A percentile compares a stretch with the other conserved stretches of the same genome.
These are phyloP conservation scores for Gila orcuttii DNA, from an alignment of 2,113 vertebrate species.

Conservation along the genomic window DNA sequence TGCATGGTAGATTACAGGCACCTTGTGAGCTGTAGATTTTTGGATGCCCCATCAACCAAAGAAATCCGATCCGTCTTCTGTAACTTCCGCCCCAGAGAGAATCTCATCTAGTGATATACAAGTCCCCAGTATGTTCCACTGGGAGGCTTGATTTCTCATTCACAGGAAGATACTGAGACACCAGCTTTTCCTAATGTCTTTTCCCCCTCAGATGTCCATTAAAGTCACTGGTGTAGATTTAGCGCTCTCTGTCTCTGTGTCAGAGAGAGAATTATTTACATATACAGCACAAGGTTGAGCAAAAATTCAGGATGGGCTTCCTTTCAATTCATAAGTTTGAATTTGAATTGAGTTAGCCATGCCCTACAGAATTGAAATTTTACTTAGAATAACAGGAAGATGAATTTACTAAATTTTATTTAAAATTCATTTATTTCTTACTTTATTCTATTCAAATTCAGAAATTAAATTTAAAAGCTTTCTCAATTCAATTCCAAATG, in stretches of 20 bases:
- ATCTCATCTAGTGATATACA: not conserved
- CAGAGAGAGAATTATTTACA: not conserved
- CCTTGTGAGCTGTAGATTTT: conserved; percentile 19
- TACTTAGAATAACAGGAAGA: not conserved
- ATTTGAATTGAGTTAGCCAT: not conserved
- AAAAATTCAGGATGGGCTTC: not conserved
- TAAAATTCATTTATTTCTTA: not conserved
- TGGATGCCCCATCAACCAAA: conserved; percentile 15
- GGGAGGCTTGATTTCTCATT: conserved; percentile 36
- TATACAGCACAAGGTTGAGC: not conserved
- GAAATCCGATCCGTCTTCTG: conserved; percentile 47
- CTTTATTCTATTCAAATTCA: not conserved
- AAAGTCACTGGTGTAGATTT: not conserved
- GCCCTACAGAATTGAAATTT: not conserved
- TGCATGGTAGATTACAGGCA: not conserved
- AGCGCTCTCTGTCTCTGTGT: not conserved
- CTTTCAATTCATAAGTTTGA: not conserved
- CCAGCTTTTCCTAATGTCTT: not conserved
- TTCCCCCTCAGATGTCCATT: not conserved
- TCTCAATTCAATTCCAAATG: not conserved
- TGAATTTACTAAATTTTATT: not conserved
- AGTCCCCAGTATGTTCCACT: not conserved
- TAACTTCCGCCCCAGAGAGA: conserved; percentile 45
- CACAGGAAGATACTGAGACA: conserved; percentile 34
- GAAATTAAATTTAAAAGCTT: not conserved